These are phyloP conservation scores for Sebastes fasciatus DNA, from an alignment of 2,113 vertebrate genomes.

Conservation along the genomic window DNA sequence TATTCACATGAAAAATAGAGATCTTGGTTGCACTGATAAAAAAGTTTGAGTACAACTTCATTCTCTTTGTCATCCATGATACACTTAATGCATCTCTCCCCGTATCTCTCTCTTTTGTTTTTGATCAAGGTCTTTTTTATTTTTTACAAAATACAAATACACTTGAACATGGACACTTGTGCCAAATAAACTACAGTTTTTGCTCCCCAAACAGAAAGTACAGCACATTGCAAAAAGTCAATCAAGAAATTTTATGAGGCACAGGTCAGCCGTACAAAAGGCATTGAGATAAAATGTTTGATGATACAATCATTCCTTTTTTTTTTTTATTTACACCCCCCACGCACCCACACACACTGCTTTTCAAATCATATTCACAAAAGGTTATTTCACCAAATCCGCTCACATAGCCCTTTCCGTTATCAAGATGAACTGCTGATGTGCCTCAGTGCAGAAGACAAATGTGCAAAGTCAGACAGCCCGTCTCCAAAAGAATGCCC, in stretches of 20 bases:
- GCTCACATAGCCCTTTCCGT: constrained; percentile 71
- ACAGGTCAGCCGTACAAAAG: constrained; percentile 45
- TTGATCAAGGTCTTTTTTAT: not conserved
- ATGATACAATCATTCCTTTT: constrained; percentile 49
- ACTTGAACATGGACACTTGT: not conserved
- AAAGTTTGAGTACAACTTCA: constrained; percentile 44
- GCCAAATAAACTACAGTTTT: not conserved
- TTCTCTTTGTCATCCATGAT: not conserved
- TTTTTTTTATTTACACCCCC: constrained; percentile 38
- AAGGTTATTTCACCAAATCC: constrained; percentile 76
- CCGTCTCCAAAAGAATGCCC: constrained; percentile 70
- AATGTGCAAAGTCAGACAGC: constrained; percentile 79
- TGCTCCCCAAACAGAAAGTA: not conserved
- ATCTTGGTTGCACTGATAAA: constrained; percentile 54
- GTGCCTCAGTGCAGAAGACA: constrained; percentile 63
- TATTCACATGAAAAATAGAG: constrained; percentile 62
- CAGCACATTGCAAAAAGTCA: constrained; percentile 18
- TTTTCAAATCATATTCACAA: constrained; percentile 74
- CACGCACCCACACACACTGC: constrained; percentile 27
- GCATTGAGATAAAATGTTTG: constrained; percentile 46
- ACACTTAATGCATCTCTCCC: not conserved
- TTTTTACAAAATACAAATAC: not conserved
- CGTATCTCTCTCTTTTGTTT: not conserved
- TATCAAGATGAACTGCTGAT: constrained; percentile 80
- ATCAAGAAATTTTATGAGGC: constrained; percentile 15